phyloP scores from a whole-genome alignment of 2,888 invertebrate species.

The Ferrisia virgata region DNA sequence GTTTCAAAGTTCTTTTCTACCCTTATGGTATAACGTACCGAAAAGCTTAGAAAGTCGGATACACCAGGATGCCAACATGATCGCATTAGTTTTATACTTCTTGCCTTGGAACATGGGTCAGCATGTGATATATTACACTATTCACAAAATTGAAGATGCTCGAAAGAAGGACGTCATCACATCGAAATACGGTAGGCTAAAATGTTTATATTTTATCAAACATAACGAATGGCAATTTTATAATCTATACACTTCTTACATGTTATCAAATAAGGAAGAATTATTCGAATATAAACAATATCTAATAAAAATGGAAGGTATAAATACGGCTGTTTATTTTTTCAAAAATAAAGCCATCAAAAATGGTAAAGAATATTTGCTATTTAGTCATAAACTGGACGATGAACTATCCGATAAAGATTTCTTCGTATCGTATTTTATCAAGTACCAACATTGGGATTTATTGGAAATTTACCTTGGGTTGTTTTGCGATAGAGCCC shows the following conservation, averaged over 20 bases:
- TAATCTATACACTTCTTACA: not conserved
- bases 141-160: not conserved
- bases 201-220: not conserved
- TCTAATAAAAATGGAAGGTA: not conserved
- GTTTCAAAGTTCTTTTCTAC: not conserved
- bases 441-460: not conserved
- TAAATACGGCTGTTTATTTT: not conserved
- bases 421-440: not conserved
- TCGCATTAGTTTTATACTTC: not conserved
- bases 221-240: slow-evolving; percentile 21
- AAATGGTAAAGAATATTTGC: not conserved
- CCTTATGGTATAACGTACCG: not conserved
- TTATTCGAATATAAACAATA: not conserved
- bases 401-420: not conserved
- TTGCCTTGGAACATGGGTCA: not conserved
- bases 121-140: not conserved
- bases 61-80: not conserved
- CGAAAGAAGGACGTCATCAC: not conserved
- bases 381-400: not conserved
- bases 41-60: not conserved
- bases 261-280: slow-evolving; percentile 5
- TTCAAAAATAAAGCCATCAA: not conserved
- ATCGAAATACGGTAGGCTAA: not conserved
- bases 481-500: not conserved
- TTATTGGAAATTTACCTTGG: not conserved